Evolutionary conservation across 2,113 vertebrate genomes (phyloP), one percentile per base, ranked within the genome.

Genomic region (Poecilia latipinna): DNA sequence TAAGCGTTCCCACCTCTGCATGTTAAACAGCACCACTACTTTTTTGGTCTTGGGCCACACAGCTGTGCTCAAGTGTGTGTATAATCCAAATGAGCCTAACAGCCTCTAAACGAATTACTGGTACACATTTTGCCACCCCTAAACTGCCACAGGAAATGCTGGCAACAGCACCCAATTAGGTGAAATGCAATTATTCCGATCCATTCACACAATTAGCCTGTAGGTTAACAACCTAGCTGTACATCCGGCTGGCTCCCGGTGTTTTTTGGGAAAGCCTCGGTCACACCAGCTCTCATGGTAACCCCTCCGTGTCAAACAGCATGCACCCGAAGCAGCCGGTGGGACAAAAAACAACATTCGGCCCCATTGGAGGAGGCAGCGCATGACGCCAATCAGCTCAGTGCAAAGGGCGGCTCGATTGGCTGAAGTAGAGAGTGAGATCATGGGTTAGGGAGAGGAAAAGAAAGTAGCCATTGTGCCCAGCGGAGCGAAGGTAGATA

Each of bases 181-280:
- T 84, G 80, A 85, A 93, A 93, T 90, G 85, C 89, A 92, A 92
- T 92, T 92, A 91, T 92, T 91, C 88, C 68, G 82, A 92, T 90
- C 88, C 86, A 86, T 92, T 89, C 90, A 85, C 80, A 83, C 88
- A 86, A 92, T 93, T 90, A 92, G 89, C 89, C 85, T 4, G 54
- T 74, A 86, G 90, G 87, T 89, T 90, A 91, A 92, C 87, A 90
- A 75, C 85, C 67, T 79, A 82, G 83, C 77, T 48, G 37, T 11
- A 60, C 82, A 67, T 84, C 65, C 68, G 31, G 68, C 77, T 86
- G 82, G 82, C 82, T 77, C 51, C 57, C 24, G 0, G 48, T 79
- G 72, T 85, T 89, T 33, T 57, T 86, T 84, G 84, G 72, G 77
- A 88, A 90, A 87, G 82, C 70, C 86, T 90, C 88, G 90, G 90